Evolutionary conservation across 2,888 invertebrate species (phyloP), one percentile per base, ranked within the genome.

Genomic region (Nomada fucata): DNA sequence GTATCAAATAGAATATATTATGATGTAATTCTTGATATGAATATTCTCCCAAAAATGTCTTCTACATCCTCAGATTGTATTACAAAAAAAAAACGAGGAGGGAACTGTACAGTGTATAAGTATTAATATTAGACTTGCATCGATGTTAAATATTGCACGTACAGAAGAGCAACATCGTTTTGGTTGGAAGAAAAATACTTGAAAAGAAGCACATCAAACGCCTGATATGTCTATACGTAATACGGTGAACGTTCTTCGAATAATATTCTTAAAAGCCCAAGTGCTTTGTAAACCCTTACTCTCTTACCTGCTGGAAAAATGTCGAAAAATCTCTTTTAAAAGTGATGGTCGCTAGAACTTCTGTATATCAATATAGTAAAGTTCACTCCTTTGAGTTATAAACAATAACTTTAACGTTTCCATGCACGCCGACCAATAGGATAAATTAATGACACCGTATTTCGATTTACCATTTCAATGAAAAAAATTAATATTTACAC

Each of bases 281-380:
- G 9, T 15, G 15, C 10, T 26, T 50, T n/a, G 5, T 13, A 50
- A 50, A 29, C 50, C 7, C 36, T 36, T 7, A 29, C 50, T 36
- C 36, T 36, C 36, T 36, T 36, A 36, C 36, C 36, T 36, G 36
- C 36, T 36, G 36, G 36, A 36, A 36, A 36, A 36, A 36, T 36
- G 36, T 7, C 36, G 36, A 36, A 36, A 36, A 36, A 36, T 36
- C 36, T 36, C 36, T 36, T 36, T 36, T 20, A 20, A 53, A 53
- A 20, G 53, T 9, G 53, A 52, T 52, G 18, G 4, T 13, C n/a
- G 52, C 52, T 52, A 2, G 29, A 76, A 71, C 26, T 42, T 71
- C 15, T 47, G n/a, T 64, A 42, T 65, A 57, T 42, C 42, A 59
- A 65, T 26, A 26, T n/a, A 59, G 52, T 15, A 11, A 65, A 71